Conservation (phyloP, 2,888 invertebrate genomes). For the Drosophila falleni region DNA sequence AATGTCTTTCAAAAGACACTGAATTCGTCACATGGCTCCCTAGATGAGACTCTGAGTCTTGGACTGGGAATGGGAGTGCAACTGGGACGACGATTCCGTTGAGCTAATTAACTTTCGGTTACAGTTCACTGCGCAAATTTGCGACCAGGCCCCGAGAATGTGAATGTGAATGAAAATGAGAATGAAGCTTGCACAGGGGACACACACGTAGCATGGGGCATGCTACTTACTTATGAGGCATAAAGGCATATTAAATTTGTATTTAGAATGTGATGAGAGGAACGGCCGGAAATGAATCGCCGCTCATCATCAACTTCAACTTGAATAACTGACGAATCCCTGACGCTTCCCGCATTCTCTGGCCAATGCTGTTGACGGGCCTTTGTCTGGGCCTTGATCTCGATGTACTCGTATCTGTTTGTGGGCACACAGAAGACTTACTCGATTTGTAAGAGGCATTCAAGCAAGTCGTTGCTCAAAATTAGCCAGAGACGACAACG, state of each 20-base stretch:
- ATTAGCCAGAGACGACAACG: conserved; percentile 46
- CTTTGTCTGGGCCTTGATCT: conserved; percentile 40
- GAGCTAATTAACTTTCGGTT: conserved; percentile 79
- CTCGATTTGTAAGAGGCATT: conserved; percentile 59
- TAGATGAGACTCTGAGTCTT: conserved; percentile 22
- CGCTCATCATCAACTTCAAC: conserved; percentile 51
- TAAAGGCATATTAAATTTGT: conserved; percentile 59
- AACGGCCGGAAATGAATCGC: conserved; percentile 72
- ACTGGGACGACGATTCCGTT: conserved; percentile 61
- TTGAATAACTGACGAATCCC: conserved; percentile 33
- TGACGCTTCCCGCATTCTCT: conserved; percentile 62
- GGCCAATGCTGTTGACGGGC: conserved; percentile 15
- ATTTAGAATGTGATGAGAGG: conserved; percentile 48
- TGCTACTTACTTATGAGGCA: conserved; percentile 13
- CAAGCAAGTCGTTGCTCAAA: conserved; percentile 63
- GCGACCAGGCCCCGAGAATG: conserved; percentile 40
- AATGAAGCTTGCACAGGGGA: conserved; percentile 25
- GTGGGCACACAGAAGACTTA: conserved; percentile 33
- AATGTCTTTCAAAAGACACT: conserved; percentile 37
- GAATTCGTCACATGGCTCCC: conserved; percentile 52
- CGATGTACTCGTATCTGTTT: conserved; percentile 14
- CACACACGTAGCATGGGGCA: conserved; percentile 41
- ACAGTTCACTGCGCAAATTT: conserved; percentile 77
- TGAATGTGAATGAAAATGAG: conserved; percentile 8
- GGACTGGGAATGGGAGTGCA: conserved; percentile 24